These are phyloP conservation scores for Halichoeres trimaculatus DNA, from an alignment of 2,113 vertebrate genomes.

Conservation along the genomic window DNA sequence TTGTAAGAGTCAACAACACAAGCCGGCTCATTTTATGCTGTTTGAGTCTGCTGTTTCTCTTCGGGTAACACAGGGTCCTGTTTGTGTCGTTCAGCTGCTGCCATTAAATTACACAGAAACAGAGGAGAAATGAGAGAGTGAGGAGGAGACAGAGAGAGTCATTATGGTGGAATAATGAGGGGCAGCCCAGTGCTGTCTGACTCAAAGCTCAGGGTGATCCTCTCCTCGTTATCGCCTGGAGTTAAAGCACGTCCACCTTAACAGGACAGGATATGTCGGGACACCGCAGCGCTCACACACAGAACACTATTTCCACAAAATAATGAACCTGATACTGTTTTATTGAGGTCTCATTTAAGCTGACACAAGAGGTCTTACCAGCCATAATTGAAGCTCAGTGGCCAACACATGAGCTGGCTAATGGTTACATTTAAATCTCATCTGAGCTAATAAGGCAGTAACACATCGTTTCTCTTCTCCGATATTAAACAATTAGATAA, in stretches of 20 bases:
- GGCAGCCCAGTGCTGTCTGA: conserved; percentile 7
- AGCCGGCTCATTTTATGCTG: neutral
- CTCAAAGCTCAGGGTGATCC: conserved; percentile 14
- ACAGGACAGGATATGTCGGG: neutral
- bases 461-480: neutral
- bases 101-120: conserved; percentile 12
- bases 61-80: neutral
- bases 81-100: conserved; percentile 9
- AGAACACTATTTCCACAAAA: neutral
- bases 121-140: conserved; percentile 7
- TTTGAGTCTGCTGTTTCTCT: neutral
- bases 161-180: conserved; percentile 55
- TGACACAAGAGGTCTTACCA: neutral
- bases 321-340: conserved; percentile 23
- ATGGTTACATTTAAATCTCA: conserved; percentile 1
- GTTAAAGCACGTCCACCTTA: conserved; percentile 24
- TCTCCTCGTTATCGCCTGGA: conserved; percentile 25
- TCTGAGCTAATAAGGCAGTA: neutral
- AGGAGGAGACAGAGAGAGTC: conserved; percentile 19
- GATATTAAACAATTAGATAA: neutral
- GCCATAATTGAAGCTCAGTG: conserved; percentile 3
- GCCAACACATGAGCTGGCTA: conserved; percentile 1
- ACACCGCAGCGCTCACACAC: neutral
- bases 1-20: conserved; percentile 16
- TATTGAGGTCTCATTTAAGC: conserved; percentile 17